Evolutionary conservation across 2,113 vertebrate genomes (phyloP).

Genomic region (Boleophthalmus pectinirostris): DNA sequence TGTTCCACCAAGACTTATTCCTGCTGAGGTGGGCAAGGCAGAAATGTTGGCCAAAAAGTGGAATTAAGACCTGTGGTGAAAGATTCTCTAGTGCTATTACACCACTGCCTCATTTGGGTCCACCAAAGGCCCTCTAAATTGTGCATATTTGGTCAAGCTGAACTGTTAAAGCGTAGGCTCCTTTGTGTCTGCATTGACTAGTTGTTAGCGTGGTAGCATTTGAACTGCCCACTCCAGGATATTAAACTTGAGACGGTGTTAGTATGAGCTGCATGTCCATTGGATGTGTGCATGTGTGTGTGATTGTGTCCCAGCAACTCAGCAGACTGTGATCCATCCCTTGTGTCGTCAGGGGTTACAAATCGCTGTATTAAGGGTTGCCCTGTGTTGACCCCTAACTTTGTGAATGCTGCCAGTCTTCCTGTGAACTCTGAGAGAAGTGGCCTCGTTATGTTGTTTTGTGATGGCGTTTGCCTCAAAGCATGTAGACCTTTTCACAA

Average conservation of each 20-base stretch:
- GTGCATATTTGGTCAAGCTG: constrained; percentile 31
- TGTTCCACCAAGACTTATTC: constrained; percentile 50
- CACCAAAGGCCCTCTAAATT: constrained; percentile 2
- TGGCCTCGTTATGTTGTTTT: constrained; percentile 44
- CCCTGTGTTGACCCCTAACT: constrained; percentile 57
- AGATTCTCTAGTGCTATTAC: constrained; percentile 38
- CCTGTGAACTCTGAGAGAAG: constrained; percentile 66
- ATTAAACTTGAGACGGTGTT: constrained; percentile 33
- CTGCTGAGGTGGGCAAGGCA: constrained; percentile 27
- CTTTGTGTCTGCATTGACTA: constrained; percentile 52
- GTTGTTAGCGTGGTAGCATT: constrained; percentile 38
- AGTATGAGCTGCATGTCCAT: constrained; percentile 66
- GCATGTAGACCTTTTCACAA: constrained; percentile 36
- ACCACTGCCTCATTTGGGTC: constrained; percentile 56
- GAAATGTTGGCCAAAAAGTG: constrained; percentile 26
- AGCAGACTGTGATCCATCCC: constrained; percentile 40
- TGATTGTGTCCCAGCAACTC: constrained; percentile 47
- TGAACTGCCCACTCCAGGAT: constrained; percentile 32
- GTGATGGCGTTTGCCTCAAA: constrained; percentile 17
- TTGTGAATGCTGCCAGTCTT: constrained; percentile 73
- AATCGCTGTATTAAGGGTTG: constrained; percentile 25
- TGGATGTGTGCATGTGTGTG: constrained; percentile 50
- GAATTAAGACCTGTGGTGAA: constrained; percentile 19
- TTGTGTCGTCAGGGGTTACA: constrained; percentile 15
- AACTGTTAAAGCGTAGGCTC: constrained; percentile 45